Percentiles rank a stretch among this genome's conserved stretches.
These are phyloP conservation scores for Eustalomyia histrio DNA, from an alignment of 2,888 invertebrate genomes.

Conservation along the genomic window DNA sequence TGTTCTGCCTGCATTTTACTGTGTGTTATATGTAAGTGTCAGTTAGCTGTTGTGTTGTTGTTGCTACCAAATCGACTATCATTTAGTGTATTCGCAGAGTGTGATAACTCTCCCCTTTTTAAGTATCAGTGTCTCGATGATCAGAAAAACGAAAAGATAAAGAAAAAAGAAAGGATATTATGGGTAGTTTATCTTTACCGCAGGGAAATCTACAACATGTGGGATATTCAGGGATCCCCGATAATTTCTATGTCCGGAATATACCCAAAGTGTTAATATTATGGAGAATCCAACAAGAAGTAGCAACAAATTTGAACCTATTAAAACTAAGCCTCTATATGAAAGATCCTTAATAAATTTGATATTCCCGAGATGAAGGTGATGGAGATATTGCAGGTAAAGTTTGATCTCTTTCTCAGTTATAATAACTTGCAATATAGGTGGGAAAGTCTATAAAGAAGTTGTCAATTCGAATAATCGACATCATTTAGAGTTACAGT, in stretches of 20 bases:
- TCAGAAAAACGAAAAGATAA: too few relatives aligned
- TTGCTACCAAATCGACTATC: too few relatives aligned
- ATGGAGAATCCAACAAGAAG: constrained; percentile 21
- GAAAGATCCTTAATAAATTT: constrained; percentile 8
- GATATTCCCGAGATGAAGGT: constrained; percentile 16
- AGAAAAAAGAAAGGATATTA: background rate
- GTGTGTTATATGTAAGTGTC: too few relatives aligned
- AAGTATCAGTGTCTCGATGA: background rate
- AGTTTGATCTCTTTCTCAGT: constrained; percentile 42
- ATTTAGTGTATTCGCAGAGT: constrained; percentile 13
- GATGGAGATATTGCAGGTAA: constrained; percentile 17
- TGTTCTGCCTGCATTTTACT: too few relatives aligned
- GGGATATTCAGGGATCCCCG: background rate
- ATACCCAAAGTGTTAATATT: constrained; percentile 5
- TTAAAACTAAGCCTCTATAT: background rate
- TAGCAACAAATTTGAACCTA: background rate
- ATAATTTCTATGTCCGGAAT: background rate
- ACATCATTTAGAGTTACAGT: constrained; percentile 25
- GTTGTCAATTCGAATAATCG: constrained; percentile 57
- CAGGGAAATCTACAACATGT: background rate
- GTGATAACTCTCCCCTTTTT: constrained; percentile 20
- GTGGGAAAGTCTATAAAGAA: constrained; percentile 47
- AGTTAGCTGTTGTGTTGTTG: too few relatives aligned
- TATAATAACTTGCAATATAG: constrained; percentile 31
- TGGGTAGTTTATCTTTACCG: background rate